A percentile compares a stretch with the other conserved stretches of the same genome.
Evolutionary conservation across 2,888 invertebrate genomes (phyloP).

Genomic region (Drosophila parthenogenetica): DNA sequence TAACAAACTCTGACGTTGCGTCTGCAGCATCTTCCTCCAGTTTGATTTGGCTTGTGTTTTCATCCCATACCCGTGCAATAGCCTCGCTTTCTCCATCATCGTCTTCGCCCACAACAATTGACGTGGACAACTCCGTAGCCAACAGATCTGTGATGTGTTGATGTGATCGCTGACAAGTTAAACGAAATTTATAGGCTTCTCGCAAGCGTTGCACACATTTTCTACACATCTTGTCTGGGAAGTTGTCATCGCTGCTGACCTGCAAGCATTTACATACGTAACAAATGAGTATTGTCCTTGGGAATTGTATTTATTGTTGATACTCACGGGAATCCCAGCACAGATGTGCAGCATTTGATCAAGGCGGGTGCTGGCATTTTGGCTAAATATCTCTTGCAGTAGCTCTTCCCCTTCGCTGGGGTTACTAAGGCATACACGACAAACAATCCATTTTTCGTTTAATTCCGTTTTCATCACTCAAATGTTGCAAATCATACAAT

Average conservation of each 20-base stretch:
- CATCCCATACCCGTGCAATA: constrained; percentile 58
- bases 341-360: constrained; percentile 83
- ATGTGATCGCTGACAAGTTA: constrained; percentile 80
- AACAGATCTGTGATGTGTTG: constrained; percentile 76
- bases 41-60: constrained; percentile 51
- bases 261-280: constrained; percentile 19
- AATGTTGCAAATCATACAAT: constrained; percentile 29
- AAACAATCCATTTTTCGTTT: constrained; percentile 80
- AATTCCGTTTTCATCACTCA: constrained; percentile 73
- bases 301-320: neutral
- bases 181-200: constrained; percentile 77
- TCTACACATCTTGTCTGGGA: constrained; percentile 81
- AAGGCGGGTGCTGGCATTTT: constrained; percentile 74
- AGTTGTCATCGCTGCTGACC: constrained; percentile 80
- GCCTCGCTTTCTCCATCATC: constrained; percentile 52
- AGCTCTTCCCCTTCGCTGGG: constrained; percentile 63
- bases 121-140: constrained; percentile 32
- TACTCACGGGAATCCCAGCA: constrained; percentile 81
- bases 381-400: constrained; percentile 77
- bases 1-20: constrained; percentile 39
- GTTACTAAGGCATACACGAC: constrained; percentile 76
- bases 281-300: neutral
- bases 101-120: constrained; percentile 9
- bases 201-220: constrained; percentile 75
- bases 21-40: constrained; percentile 38